Percentiles rank a stretch among this genome's conserved stretches.
These are phyloP conservation scores for Porites cylindrica DNA, from an alignment of 92 coral and sea anemone genomes.

Conservation along the genomic window DNA sequence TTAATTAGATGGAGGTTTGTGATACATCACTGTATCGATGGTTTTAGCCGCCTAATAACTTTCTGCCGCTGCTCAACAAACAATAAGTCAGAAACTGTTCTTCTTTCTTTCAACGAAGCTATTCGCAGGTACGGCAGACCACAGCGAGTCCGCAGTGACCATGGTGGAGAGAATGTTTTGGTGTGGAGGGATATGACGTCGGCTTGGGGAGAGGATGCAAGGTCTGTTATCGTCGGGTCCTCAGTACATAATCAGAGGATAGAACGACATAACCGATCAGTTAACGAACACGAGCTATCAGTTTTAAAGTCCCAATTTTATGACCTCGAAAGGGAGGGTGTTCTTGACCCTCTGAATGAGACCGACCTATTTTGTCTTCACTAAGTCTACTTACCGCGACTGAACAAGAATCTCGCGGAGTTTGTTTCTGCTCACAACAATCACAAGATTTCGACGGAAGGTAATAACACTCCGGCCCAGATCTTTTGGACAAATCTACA, in stretches of 20 bases:
- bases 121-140: constrained; percentile 43
- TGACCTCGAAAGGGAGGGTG: constrained; percentile 61
- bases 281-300: constrained; percentile 59
- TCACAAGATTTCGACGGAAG: constrained; percentile 57
- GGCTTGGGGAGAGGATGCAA: constrained; percentile 62
- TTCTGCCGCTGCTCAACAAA: constrained; percentile 37
- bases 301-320: constrained; percentile 49
- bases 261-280: constrained; percentile 56
- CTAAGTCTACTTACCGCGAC: constrained; percentile 58
- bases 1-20: constrained; percentile 43
- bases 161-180: constrained; percentile 64
- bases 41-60: constrained; percentile 40
- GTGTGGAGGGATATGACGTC: constrained; percentile 61
- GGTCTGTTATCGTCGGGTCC: constrained; percentile 52
- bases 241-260: constrained; percentile 40
- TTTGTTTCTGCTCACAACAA: constrained; percentile 64
- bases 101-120: constrained; percentile 14
- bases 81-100: constrained; percentile 32
- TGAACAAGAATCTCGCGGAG: constrained; percentile 45
- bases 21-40: constrained; percentile 43
- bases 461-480: neutral
- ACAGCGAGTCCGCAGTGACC: constrained; percentile 51
- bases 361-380: constrained; percentile 59
- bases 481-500: constrained; percentile 39
- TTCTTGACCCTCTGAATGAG: constrained; percentile 58